Conservation (phyloP, 2,797 vertebrate species). For the Bovichtus variegatus region DNA sequence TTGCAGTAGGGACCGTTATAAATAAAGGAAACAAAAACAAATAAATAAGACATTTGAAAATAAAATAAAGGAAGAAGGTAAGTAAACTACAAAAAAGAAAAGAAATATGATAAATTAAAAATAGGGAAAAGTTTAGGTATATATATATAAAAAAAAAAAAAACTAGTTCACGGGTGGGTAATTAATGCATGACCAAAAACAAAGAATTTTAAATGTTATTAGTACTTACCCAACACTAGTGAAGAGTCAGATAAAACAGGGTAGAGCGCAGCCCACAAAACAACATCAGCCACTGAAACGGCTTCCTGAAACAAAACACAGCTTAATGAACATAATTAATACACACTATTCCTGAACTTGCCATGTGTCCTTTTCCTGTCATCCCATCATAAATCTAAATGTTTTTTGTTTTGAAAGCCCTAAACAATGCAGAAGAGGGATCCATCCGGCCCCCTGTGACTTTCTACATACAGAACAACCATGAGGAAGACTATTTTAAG, state of each 20-base stretch:
- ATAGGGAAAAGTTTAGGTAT: background rate
- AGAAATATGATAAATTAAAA: background rate
- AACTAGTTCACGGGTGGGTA: background rate
- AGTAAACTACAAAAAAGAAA: background rate
- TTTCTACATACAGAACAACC: too few species aligned
- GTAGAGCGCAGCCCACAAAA: slow-evolving; percentile 90
- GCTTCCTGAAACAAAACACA: slow-evolving; percentile 82
- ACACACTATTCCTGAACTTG: background rate
- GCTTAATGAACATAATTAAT: background rate
- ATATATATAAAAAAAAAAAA: background rate
- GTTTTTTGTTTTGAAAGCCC: too few species aligned
- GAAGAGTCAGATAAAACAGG: slow-evolving; percentile 85
- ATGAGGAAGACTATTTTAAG: slow-evolving; percentile 1
- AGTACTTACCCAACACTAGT: slow-evolving; percentile 74
- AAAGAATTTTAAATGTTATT: background rate
- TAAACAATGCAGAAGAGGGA: too few species aligned
- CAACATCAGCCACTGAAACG: slow-evolving; percentile 88
- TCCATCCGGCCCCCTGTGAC: too few species aligned
- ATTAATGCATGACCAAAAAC: background rate
- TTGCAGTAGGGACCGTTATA: background rate
- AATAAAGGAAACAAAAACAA: background rate
- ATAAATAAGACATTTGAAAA: background rate
- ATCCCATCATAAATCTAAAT: background rate
- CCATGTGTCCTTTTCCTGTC: background rate
- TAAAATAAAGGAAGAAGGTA: background rate